Evolutionary conservation across 1,140 invertebrate species (phyloP).

Genomic region (Drosophila malerkotliana): DNA sequence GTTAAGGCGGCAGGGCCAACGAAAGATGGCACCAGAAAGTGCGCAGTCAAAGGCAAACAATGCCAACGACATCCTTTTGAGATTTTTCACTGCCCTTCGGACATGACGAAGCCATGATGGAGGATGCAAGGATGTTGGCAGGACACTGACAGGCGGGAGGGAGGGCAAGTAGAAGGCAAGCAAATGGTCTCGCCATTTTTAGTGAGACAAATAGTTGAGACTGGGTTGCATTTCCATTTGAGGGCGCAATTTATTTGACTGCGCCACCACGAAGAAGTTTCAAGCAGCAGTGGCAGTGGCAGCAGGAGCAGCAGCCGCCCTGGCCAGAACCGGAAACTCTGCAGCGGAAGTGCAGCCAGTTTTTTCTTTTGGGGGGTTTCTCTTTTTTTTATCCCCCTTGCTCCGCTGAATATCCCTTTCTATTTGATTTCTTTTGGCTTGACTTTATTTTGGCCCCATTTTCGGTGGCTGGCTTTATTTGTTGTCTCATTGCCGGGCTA

Average conservation of each 20-base stretch:
- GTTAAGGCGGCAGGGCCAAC: constrained; percentile 53
- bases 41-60: constrained; percentile 69
- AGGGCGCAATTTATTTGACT: constrained; percentile 75
- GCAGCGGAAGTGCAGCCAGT: constrained; percentile 69
- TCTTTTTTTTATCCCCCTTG: background rate
- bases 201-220: constrained; percentile 67
- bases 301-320: constrained; percentile 19
- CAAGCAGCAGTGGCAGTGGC: constrained; percentile 39
- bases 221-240: constrained; percentile 71
- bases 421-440: constrained; percentile 56
- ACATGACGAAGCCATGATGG: constrained; percentile 65
- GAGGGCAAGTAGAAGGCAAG: constrained; percentile 20
- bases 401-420: constrained; percentile 5
- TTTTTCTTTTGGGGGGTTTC: constrained; percentile 10
- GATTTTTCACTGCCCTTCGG: constrained; percentile 65
- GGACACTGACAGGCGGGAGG: constrained; percentile 8
- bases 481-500: constrained; percentile 48
- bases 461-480: constrained; percentile 63
- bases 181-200: constrained; percentile 73
- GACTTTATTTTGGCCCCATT: constrained; percentile 59
- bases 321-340: constrained; percentile 60
- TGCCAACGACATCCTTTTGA: constrained; percentile 69
- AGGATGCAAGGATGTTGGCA: constrained; percentile 22
- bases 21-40: constrained; percentile 59
- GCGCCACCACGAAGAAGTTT: constrained; percentile 68